Conservation (phyloP, 2,888 invertebrate genomes). For the Drosophila ochracea region DNA sequence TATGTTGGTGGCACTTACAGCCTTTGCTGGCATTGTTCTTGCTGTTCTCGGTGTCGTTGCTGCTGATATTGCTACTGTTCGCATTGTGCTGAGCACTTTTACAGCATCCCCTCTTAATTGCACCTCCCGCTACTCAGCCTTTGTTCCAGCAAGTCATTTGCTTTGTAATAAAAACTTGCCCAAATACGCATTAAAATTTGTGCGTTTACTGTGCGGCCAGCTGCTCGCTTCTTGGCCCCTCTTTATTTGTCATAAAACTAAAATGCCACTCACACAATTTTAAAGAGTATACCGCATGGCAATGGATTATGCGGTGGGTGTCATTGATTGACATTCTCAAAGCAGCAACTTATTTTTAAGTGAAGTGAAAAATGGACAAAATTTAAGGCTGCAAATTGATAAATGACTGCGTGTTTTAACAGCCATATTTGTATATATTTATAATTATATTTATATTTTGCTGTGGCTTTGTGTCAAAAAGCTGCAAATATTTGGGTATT, state of each 20-base stretch:
- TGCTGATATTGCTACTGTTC: slow-evolving; percentile 25
- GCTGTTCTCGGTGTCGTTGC: slow-evolving; percentile 31
- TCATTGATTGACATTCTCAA: slow-evolving; percentile 22
- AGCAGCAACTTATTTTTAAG: not conserved
- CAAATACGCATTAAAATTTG: slow-evolving; percentile 62
- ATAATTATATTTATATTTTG: not conserved
- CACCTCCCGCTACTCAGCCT: slow-evolving; percentile 39
- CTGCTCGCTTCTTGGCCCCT: slow-evolving; percentile 26
- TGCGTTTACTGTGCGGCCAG: slow-evolving; percentile 59
- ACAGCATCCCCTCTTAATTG: slow-evolving; percentile 57
- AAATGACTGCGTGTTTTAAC: not conserved
- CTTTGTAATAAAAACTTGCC: slow-evolving; percentile 65
- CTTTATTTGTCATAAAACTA: slow-evolving; percentile 55
- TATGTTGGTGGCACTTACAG: slow-evolving; percentile 45
- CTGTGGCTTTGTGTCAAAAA: not conserved
- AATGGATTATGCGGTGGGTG: slow-evolving; percentile 26
- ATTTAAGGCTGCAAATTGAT: not conserved
- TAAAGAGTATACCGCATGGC: slow-evolving; percentile 35
- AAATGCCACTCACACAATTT: slow-evolving; percentile 50
- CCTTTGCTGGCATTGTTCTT: slow-evolving; percentile 50
- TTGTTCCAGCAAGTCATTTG: slow-evolving; percentile 61
- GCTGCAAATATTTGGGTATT: not conserved
- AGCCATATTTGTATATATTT: not conserved
- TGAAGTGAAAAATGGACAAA: not conserved
- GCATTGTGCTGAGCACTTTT: slow-evolving; percentile 44